These are phyloP conservation scores for Coccyzus lansbergi DNA, from an alignment of 2,797 vertebrate species.

Conservation along the genomic window DNA sequence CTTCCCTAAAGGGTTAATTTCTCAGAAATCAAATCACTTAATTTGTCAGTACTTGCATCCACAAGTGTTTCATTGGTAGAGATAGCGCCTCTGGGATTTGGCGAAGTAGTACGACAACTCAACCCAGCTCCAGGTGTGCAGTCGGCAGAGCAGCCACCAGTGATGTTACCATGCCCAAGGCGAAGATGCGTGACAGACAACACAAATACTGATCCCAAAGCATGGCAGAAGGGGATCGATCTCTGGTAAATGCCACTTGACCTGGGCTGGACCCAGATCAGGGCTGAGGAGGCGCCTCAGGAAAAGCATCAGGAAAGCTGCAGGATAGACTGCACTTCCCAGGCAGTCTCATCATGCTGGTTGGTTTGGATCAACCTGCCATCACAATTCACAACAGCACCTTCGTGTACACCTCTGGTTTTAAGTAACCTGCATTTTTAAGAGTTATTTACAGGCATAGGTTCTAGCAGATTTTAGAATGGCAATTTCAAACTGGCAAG, in stretches of 20 bases:
- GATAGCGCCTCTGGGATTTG: not conserved
- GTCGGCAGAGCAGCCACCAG: not conserved
- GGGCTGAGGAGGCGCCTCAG: not conserved
- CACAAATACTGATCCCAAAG: not conserved
- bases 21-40: not conserved
- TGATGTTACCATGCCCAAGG: accelerated
- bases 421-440: not conserved
- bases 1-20: not conserved
- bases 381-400: not conserved
- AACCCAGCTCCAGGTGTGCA: not conserved
- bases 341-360: accelerated
- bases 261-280: accelerated
- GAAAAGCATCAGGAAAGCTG: not conserved
- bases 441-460: not conserved
- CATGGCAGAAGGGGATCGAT: not conserved
- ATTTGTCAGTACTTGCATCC: not conserved
- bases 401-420: not conserved
- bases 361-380: not conserved
- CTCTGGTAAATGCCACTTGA: not conserved
- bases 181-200: not conserved
- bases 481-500: accelerated
- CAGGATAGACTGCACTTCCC: accelerated
- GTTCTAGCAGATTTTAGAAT: not conserved
- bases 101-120: not conserved
- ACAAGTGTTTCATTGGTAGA: not conserved